Percentiles rank a stretch among this genome's conserved stretches.
phyloP scores from a whole-genome alignment of 2,113 vertebrate species.

The Trinectes maculatus region DNA sequence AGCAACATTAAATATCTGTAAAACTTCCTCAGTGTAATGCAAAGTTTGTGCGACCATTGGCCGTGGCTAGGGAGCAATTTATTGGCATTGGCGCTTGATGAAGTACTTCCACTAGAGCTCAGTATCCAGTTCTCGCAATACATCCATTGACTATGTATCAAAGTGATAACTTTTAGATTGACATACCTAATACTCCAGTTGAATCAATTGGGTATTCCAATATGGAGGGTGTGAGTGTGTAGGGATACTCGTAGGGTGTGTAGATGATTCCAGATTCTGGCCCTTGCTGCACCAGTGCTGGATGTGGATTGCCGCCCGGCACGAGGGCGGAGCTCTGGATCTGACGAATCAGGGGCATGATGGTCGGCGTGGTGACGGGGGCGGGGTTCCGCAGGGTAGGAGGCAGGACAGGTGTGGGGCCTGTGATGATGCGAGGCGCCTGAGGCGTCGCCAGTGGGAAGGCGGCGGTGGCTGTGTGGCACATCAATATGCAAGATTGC shows the following conservation, averaged over 20 bases:
- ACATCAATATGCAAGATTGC: constrained; percentile 48
- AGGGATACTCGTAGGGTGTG: constrained; percentile 97
- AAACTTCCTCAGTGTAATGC: too few species aligned
- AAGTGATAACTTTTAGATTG: constrained; percentile 23
- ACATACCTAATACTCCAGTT: constrained; percentile 97
- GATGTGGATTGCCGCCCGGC: constrained; percentile 93
- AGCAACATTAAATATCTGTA: too few species aligned
- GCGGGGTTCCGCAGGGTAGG: constrained; percentile 90
- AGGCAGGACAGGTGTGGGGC: constrained; percentile 92
- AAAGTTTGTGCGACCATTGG: neutral
- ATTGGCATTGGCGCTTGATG: neutral
- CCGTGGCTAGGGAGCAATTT: neutral
- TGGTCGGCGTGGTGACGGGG: constrained; percentile 89
- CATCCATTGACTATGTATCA: constrained; percentile 67
- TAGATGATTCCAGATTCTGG: constrained; percentile 97
- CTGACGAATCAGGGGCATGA: constrained; percentile 99
- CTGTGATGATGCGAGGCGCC: constrained; percentile 95
- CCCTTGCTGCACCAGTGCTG: constrained; percentile 90
- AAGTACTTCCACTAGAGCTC: constrained; percentile 35
- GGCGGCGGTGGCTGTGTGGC: constrained; percentile 85
- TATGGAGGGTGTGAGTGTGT: constrained; percentile 97
- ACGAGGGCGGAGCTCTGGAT: constrained; percentile 94
- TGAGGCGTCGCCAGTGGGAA: constrained; percentile 96
- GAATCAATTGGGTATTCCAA: constrained; percentile 99
- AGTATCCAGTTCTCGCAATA: constrained; percentile 74